A percentile compares a stretch with the other conserved stretches of the same genome.
Evolutionary conservation across 2,113 vertebrate species (phyloP).

Genomic region (Geococcyx californianus): DNA sequence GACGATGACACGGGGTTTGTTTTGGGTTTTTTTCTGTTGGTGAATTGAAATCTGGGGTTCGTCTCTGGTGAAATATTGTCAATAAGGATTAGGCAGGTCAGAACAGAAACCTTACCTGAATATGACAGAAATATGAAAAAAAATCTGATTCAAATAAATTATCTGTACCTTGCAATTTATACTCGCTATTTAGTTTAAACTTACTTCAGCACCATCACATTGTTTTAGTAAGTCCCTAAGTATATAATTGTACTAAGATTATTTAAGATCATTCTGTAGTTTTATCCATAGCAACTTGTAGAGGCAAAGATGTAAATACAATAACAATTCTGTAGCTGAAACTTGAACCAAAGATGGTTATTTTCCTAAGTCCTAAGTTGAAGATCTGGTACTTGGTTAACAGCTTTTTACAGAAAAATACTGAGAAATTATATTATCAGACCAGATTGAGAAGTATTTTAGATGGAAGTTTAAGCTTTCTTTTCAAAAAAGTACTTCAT

Average conservation of each 20-base stretch:
- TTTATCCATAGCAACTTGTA: background rate
- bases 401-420: background rate
- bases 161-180: background rate
- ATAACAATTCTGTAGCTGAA: background rate
- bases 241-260: background rate
- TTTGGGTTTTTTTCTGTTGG: background rate
- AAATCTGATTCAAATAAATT: background rate
- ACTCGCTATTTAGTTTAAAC: background rate
- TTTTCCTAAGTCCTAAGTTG: background rate
- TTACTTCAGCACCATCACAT: background rate
- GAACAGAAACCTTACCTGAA: background rate
- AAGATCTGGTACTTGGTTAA: background rate
- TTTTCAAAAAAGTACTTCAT: background rate
- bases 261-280: background rate
- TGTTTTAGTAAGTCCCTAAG: background rate
- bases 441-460: background rate
- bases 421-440: background rate
- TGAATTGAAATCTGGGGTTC: background rate
- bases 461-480: background rate
- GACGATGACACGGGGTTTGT: no score
- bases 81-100: background rate
- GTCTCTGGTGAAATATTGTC: background rate
- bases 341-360: background rate
- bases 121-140: background rate
- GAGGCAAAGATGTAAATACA: background rate